Base-by-base conservation (phyloP, 2,797 vertebrate genomes). In the Amphiprion clarkii region DNA sequence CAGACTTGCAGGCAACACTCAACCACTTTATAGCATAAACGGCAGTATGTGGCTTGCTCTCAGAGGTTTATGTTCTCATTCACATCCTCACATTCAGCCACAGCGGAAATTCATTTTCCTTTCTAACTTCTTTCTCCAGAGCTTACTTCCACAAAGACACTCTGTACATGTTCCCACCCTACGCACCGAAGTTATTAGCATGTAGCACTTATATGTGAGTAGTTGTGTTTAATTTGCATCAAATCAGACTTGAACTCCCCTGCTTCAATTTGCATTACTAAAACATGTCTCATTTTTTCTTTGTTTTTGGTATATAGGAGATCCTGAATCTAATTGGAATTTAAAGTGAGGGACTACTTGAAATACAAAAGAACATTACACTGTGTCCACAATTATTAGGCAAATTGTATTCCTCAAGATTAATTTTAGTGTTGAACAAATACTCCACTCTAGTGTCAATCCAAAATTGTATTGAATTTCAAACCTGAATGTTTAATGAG, bases 1-100 rank as follows among this genome's bases (percentile, higher is more conserved):
- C 79, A 77, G 76, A 83, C 72, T 68, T 62, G 81, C 75, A 68
- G 72, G 83, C 67, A 76, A 84, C 76, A 81, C 73, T 81, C 77
- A 81, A 84, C 65, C 29, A 74, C 85, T 85, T 85, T 74, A 80
- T 67, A 74, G 71, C 73, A 40, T 57, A 84, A 65, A 71, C 21
- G 39, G 33, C 49, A 2, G 72, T 56, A 66, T 69, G 55, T 60
- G 17, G 61, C 21, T 81, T 29, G 55, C 62, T 77, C 33, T 61
- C 13, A 8, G 66, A 78, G 73, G 29, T 82, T 82, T 83, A 84
- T 86, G 65, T 74, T 84, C 72, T 82, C 60, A 46, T 71, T 85
- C 67, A 64, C 39, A 2, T 76, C 60, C 44, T 76, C 29, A 33
- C 64, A 55, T 85, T 83, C 68, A 25, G 53, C 59, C 48, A 57